Conservation (phyloP, 2,797 vertebrate genomes). For the Gymnodraco acuticeps region DNA sequence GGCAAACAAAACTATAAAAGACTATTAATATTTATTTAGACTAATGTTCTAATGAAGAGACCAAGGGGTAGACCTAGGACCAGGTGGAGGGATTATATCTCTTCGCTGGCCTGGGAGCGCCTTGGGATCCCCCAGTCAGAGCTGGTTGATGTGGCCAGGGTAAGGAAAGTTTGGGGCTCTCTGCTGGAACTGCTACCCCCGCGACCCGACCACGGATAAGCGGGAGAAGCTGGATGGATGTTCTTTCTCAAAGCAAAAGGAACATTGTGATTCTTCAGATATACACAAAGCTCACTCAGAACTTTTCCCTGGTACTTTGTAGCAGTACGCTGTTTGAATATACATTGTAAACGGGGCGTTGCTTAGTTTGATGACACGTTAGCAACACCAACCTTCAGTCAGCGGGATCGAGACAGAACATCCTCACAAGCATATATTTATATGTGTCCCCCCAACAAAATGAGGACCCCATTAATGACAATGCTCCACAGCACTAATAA, state of each 20-base stretch:
- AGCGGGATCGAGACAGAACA: not conserved
- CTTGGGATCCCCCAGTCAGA: too few species aligned
- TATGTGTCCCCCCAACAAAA: not conserved
- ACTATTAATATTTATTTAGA: too few species aligned
- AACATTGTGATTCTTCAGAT: not conserved
- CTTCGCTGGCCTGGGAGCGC: too few species aligned
- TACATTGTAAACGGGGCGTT: not conserved
- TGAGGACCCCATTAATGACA: not conserved
- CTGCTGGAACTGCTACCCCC: too few species aligned
- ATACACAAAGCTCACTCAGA: not conserved
- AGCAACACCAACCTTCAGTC: not conserved
- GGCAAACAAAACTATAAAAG: conserved; percentile 6
- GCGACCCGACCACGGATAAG: too few species aligned
- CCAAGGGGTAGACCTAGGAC: too few species aligned
- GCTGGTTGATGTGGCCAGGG: too few species aligned
- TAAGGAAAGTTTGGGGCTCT: too few species aligned
- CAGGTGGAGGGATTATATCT: too few species aligned
- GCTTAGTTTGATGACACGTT: not conserved
- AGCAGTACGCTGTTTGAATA: not conserved
- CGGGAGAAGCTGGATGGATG: too few species aligned
- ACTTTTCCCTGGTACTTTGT: not conserved
- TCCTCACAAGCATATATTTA: too few species aligned
- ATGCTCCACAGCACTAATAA: not conserved
- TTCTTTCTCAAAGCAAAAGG: conserved; percentile 15
- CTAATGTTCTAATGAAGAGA: too few species aligned